Evolutionary conservation across 1,140 invertebrate species (phyloP).

Genomic region (Drosophila mayri): DNA sequence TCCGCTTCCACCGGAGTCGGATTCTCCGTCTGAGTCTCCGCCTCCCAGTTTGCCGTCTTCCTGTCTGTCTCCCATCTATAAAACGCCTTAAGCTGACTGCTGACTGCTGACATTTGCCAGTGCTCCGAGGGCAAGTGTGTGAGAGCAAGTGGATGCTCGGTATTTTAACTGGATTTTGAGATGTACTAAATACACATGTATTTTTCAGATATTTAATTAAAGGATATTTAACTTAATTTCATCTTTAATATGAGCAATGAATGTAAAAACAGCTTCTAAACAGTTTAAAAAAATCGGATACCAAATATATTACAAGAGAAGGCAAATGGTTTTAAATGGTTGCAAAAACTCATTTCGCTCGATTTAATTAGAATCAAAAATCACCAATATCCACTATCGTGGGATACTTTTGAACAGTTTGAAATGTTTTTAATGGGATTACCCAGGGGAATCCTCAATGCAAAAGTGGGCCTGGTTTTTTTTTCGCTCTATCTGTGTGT

Average conservation of each 20-base stretch:
- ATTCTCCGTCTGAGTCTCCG: slow-evolving; percentile 31
- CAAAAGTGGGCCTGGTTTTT: slow-evolving; percentile 36
- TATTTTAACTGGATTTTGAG: background rate
- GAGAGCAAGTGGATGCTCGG: background rate
- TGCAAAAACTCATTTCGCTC: background rate
- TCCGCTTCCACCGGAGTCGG: slow-evolving; percentile 15
- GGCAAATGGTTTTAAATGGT: background rate
- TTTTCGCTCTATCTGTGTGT: slow-evolving; percentile 10
- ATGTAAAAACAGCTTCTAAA: background rate
- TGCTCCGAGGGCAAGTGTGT: slow-evolving; percentile 16
- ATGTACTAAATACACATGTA: background rate
- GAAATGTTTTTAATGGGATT: slow-evolving; percentile 18
- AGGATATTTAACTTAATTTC: background rate
- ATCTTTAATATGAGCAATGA: background rate
- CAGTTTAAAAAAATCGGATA: background rate
- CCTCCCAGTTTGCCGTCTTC: slow-evolving; percentile 43
- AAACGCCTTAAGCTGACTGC: slow-evolving; percentile 69
- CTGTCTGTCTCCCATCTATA: slow-evolving; percentile 60
- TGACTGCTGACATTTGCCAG: slow-evolving; percentile 57
- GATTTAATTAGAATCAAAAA: background rate
- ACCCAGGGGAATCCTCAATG: slow-evolving; percentile 6
- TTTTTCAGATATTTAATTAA: too few species aligned
- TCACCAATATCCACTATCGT: background rate
- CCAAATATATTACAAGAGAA: background rate
- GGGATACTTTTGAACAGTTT: slow-evolving; percentile 2